Evolutionary conservation across 2,888 invertebrate genomes (phyloP), one percentile per base, ranked within the genome.

Genomic region (Lepidocyrtoides sp.): DNA sequence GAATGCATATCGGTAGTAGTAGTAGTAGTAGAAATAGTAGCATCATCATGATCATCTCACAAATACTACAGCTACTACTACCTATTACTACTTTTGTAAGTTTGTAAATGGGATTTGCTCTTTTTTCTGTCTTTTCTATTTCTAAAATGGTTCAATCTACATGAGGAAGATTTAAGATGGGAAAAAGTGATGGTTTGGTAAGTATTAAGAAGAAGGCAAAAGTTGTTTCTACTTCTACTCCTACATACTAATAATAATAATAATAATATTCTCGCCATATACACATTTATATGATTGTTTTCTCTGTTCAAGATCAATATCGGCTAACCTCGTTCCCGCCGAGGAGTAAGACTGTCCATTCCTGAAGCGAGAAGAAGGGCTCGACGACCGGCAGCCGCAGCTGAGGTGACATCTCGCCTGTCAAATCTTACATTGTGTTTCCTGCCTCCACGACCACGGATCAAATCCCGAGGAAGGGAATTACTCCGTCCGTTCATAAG

Each of bases 281-380:
- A 69, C 69, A 41, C 41, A 69, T 36, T 41, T 60, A 60, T 69
- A 26, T 2, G 41, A 36, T 20, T 66, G 72, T 44, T 54, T 32
- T 77, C 54, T 81, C 20, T 81, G 17, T 69, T 69, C 51, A 83
- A 83, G 83, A 89, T 89, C 89, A 84, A 95, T 95, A 86, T 91
- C 86, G 91, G 81, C 91, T 91, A 86, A 96, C 97, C 97, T 96
- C 96, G 95, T 94, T 96, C 96, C 94, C 97, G 95, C 95, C 97
- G 95, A 95, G 96, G 95, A 95, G 96, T 95, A 95, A 94, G 97
- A 93, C 96, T 95, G 93, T 97, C 97, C 17, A 94, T 93, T 69
- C 94, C 94, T 17, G 94, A 91, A 69, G 94, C 93, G 63, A 96
- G 95, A 63, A 96, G 95, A 60, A 96, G 95, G 44, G 96, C 95